Evolutionary conservation across 2,888 invertebrate species (phyloP).

Genomic region (Hemithea aestivaria): DNA sequence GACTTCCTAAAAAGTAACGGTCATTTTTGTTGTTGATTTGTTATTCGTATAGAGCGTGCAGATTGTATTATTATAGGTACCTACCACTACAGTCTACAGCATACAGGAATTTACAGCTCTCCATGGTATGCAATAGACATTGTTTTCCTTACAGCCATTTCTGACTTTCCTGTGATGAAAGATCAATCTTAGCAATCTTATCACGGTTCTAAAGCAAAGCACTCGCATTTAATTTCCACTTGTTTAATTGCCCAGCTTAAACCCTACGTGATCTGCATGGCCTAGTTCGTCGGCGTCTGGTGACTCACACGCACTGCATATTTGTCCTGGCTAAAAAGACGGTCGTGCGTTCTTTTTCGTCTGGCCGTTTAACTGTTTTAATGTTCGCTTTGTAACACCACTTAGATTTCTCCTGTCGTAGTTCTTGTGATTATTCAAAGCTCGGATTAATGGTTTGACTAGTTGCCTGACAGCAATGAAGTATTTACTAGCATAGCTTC

Average conservation of each 20-base stretch:
- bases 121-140: not conserved
- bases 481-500: too few species aligned
- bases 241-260: not conserved
- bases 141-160: slow-evolving; percentile 1
- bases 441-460: not conserved
- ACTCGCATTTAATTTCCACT: slow-evolving; percentile 5
- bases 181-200: slow-evolving; percentile 3
- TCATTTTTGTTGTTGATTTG: not conserved
- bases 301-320: slow-evolving; percentile 54
- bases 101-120: too few species aligned
- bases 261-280: slow-evolving; percentile 11
- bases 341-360: slow-evolving; percentile 48
- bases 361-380: slow-evolving; percentile 34
- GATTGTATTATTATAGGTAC: too few species aligned
- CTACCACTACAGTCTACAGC: too few species aligned
- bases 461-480: not conserved
- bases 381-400: slow-evolving; percentile 37
- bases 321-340: slow-evolving; percentile 49
- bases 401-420: slow-evolving; percentile 33
- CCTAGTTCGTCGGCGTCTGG: slow-evolving; percentile 14
- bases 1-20: slow-evolving; percentile 19
- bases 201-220: slow-evolving; percentile 2
- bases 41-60: too few species aligned
- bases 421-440: not conserved
- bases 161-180: not conserved